Percentiles rank a stretch among this genome's conserved stretches.
phyloP scores from a whole-genome alignment of 2,888 invertebrate species.

The Drosophila parthenogenetica region DNA sequence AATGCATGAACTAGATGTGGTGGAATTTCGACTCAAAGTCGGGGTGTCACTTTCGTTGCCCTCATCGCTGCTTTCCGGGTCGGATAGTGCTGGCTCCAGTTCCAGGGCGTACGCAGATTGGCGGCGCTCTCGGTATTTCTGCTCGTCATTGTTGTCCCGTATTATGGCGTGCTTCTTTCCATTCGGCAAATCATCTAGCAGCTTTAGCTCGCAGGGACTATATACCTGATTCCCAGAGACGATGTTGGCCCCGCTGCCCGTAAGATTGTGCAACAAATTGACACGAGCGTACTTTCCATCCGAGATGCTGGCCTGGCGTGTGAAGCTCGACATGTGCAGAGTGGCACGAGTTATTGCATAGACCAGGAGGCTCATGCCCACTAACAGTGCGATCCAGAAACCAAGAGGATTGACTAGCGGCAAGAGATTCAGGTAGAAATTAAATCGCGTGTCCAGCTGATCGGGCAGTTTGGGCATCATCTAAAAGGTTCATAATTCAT shows the following conservation, averaged over 20 bases:
- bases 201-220: conserved; percentile 82
- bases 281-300: conserved; percentile 78
- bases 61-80: conserved; percentile 72
- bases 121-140: conserved; percentile 50
- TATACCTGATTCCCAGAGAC: conserved; percentile 69
- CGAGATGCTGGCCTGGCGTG: conserved; percentile 68
- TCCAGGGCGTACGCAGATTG: conserved; percentile 75
- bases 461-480: conserved; percentile 89
- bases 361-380: conserved; percentile 77
- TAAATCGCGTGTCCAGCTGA: conserved; percentile 88
- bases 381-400: conserved; percentile 81
- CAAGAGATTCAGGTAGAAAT: conserved; percentile 90
- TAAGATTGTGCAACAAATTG: conserved; percentile 68
- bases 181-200: conserved; percentile 72
- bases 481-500: conserved; percentile 85
- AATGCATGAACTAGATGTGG: conserved; percentile 65
- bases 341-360: conserved; percentile 83
- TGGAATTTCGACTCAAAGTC: conserved; percentile 71
- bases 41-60: conserved; percentile 72
- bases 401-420: conserved; percentile 87
- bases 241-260: conserved; percentile 40
- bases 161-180: conserved; percentile 57
- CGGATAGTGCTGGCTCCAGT: conserved; percentile 78
- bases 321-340: conserved; percentile 78
- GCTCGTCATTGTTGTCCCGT: conserved; percentile 44